These are phyloP conservation scores for Malurus splendens DNA, from an alignment of 2,797 vertebrate species.

Conservation along the genomic window DNA sequence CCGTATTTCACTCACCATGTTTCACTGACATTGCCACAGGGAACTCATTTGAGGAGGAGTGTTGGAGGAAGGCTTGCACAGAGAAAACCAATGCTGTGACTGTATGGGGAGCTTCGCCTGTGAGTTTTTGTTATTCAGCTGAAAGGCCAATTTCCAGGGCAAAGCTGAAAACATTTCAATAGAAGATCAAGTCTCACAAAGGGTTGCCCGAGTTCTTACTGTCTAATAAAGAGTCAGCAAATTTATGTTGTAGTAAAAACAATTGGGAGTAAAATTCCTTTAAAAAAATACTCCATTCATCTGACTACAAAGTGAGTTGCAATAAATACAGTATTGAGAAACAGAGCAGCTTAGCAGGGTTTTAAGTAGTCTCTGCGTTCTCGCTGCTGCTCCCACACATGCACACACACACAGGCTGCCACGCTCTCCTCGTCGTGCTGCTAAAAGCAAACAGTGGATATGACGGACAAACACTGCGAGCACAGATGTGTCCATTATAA, in stretches of 20 bases:
- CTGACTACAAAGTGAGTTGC: conserved; percentile 66
- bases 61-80: neutral
- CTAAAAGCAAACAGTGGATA: conserved; percentile 65
- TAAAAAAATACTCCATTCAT: conserved; percentile 59
- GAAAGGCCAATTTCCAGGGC: neutral
- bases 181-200: conserved; percentile 50
- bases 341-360: conserved; percentile 51
- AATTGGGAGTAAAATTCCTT: conserved; percentile 63
- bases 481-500: conserved; percentile 70
- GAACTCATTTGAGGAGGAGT: neutral
- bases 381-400: conserved; percentile 26
- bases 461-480: conserved; percentile 52
- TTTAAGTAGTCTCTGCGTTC: conserved; percentile 48
- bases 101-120: neutral
- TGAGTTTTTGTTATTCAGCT: neutral
- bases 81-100: neutral
- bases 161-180: conserved; percentile 13
- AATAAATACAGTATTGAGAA: conserved; percentile 56
- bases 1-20: neutral
- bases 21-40: neutral
- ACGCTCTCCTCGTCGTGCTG: conserved; percentile 46
- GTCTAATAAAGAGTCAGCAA: conserved; percentile 61
- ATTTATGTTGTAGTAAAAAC: conserved; percentile 71
- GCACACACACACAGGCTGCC: conserved; percentile 22
- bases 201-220: conserved; percentile 37